A percentile compares a stretch with the other conserved stretches of the same genome.
Conservation (phyloP, 2,888 invertebrate genomes). For the Leucophenga montana region DNA sequence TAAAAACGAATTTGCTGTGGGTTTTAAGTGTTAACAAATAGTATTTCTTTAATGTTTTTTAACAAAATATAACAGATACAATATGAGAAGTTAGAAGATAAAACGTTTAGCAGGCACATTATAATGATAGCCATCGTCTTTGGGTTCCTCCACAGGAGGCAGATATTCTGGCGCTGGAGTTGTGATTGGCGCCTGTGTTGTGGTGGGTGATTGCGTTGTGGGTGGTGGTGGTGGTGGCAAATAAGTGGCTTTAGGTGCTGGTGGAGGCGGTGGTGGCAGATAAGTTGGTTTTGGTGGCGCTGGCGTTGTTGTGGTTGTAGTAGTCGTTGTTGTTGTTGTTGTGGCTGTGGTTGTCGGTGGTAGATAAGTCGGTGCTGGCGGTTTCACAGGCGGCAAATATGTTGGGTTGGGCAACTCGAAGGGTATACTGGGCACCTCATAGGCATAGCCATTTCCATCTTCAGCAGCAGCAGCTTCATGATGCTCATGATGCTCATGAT, state of each 20-base stretch:
- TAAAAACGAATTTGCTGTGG: no score
- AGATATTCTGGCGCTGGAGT: slow-evolving; percentile 42
- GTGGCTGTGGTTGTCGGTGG: slow-evolving; percentile 37
- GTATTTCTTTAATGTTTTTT: slow-evolving; percentile 49
- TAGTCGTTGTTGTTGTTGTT: slow-evolving; percentile 10
- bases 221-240: slow-evolving; percentile 50
- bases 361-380: slow-evolving; percentile 35
- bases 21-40: slow-evolving; percentile 47
- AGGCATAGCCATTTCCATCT: slow-evolving; percentile 61
- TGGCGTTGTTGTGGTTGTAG: slow-evolving; percentile 13
- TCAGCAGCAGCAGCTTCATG: slow-evolving; percentile 21
- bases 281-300: slow-evolving; percentile 29
- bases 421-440: slow-evolving; percentile 54
- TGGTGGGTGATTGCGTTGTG: slow-evolving; percentile 33
- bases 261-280: slow-evolving; percentile 38
- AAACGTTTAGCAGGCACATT: slow-evolving; percentile 52
- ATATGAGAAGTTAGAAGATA: slow-evolving; percentile 43
- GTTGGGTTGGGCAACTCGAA: slow-evolving; percentile 51
- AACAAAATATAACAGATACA: background rate
- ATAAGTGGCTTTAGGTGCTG: slow-evolving; percentile 46
- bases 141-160: slow-evolving; percentile 48
- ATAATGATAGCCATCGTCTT: slow-evolving; percentile 54
- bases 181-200: slow-evolving; percentile 37
- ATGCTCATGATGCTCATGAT: slow-evolving; percentile 27
- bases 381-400: slow-evolving; percentile 35